Evolutionary conservation across 2,113 vertebrate genomes (phyloP), one percentile per base, ranked within the genome.

Genomic region (Caranx ignobilis): DNA sequence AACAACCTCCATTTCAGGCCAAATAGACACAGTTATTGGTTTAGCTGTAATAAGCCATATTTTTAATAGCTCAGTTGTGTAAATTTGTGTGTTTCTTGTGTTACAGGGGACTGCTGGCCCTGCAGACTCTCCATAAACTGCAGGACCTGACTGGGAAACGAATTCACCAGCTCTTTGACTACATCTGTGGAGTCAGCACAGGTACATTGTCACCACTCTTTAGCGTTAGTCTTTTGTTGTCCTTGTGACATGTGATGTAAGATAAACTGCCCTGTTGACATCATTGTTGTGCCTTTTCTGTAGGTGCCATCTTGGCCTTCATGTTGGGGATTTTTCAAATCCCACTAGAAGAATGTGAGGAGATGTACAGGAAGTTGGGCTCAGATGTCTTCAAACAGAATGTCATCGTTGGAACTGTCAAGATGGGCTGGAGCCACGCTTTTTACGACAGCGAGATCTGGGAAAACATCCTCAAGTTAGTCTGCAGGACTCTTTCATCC

Each of bases 391-490:
- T 99, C 91, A 98, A 97, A 72, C 98, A 99, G 91, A 99, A 99
- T 32, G 95, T 99, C 74, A 98, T 99, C 47, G 95, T 99, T 50
- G 98, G 98, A 78, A 98, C 98, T 1, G 95, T 99, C 52, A 99
- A 99, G 93, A 99, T 99, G 98, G 96, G 98, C 81, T 99, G 98
- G 98, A 99, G 94, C 88, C 98, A 99, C 0, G 98, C 96, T 39
- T 99, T 98, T 94, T 99, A 99, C 86, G 96, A 99, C 93, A 99
- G 98, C 70, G 95, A 98, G 90, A 95, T 95, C 37, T 99, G 98
- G 98, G 98, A 99, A 90, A 96, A 95, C 85, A 96, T 99, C 90
- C 97, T 99, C 74, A 97, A 97, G 98, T 99, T 91, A 95, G 97
- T 95, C 18, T 13, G 12, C n/a, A 41, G 11, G 19, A 63, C 8